Evolutionary conservation across 2,797 vertebrate genomes (phyloP).

Genomic region (Girardinus metallicus): DNA sequence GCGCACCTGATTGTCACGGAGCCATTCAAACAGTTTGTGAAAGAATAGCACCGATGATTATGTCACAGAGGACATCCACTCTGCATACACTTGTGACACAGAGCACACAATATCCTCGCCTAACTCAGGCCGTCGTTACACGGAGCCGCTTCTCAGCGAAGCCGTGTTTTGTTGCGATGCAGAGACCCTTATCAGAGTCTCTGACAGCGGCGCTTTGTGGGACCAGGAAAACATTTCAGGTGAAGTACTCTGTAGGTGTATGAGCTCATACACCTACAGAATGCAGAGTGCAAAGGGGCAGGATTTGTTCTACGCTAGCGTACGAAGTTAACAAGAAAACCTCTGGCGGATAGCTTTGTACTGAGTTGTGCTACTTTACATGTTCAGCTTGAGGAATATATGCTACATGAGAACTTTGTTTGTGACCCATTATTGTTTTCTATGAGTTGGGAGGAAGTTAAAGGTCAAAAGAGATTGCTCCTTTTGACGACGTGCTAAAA

Average conservation of each 20-base stretch:
- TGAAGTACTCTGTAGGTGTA: too few relatives aligned
- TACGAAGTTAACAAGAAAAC: background rate
- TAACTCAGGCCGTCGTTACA: background rate
- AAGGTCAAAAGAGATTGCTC: background rate
- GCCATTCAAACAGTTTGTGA: background rate
- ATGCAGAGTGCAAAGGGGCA: background rate
- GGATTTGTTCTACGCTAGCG: background rate
- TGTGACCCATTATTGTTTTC: background rate
- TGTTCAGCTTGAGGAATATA: background rate
- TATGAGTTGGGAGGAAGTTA: background rate
- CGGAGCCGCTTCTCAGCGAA: too few relatives aligned
- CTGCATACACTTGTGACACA: background rate
- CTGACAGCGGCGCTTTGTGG: background rate
- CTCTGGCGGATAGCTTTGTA: background rate
- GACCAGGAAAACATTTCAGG: background rate
- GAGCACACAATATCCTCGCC: background rate
- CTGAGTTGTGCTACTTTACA: background rate
- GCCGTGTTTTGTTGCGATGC: too few relatives aligned
- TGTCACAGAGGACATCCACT: background rate
- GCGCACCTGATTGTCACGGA: constrained; percentile 13
- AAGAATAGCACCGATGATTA: background rate
- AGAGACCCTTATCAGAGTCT: too few relatives aligned
- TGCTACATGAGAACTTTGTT: background rate
- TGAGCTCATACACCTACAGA: too few relatives aligned
- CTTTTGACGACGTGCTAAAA: background rate